Percentiles rank a stretch among this genome's conserved stretches.
These are phyloP conservation scores for Sipunculus nudus DNA, from an alignment of 2,888 invertebrate genomes.

Conservation along the genomic window DNA sequence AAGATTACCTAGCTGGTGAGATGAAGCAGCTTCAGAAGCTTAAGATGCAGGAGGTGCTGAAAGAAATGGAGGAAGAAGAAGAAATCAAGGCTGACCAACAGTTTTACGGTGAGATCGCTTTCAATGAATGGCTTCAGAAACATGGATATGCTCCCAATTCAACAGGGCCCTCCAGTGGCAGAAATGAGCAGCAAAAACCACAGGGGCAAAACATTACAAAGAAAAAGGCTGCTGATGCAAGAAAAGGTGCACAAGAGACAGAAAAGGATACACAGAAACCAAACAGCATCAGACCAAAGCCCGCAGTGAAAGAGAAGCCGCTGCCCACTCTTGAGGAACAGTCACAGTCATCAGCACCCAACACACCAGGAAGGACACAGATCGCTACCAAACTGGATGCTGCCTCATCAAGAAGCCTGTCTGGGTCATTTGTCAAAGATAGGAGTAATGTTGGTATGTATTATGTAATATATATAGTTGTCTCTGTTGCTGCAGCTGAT, in stretches of 20 bases:
- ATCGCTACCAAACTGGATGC: too few species aligned
- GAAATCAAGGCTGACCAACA: conserved; percentile 52
- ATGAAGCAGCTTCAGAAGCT: conserved; percentile 56
- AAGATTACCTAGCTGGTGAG: conserved; percentile 59
- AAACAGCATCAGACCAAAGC: neutral
- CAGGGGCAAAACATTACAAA: conserved; percentile 8
- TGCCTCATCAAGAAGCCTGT: too few species aligned
- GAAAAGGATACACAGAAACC: neutral
- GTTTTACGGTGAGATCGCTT: conserved; percentile 57
- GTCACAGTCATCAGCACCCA: too few species aligned
- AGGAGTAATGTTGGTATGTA: too few species aligned
- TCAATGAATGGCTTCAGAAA: conserved; percentile 51
- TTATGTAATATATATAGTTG: too few species aligned
- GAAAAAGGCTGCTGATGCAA: conserved; percentile 15
- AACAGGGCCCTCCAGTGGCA: conserved; percentile 20
- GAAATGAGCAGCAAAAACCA: neutral
- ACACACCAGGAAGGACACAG: too few species aligned
- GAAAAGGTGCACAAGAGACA: neutral
- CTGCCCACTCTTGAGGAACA: too few species aligned
- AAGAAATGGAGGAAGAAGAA: conserved; percentile 58
- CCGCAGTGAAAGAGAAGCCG: too few species aligned
- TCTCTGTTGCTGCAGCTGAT: too few species aligned
- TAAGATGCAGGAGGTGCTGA: conserved; percentile 61
- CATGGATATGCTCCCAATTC: conserved; percentile 31
- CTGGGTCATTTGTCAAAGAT: too few species aligned